These are phyloP conservation scores for Harpalus rufipes DNA, from an alignment of 2,888 invertebrate genomes.

Conservation along the genomic window DNA sequence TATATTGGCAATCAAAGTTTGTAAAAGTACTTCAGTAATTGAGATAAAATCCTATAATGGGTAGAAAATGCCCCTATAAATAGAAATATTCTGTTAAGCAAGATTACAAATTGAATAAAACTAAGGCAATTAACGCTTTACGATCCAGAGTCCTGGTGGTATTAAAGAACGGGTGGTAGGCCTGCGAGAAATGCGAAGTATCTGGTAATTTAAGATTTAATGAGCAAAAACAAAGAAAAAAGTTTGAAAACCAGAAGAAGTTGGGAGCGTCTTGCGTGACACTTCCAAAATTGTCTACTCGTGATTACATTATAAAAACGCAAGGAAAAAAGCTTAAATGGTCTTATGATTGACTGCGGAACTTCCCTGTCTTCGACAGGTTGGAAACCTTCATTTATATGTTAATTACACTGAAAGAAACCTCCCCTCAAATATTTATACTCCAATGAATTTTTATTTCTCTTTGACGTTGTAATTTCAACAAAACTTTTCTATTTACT, in stretches of 20 bases:
- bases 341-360: conserved; percentile 43
- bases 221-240: conserved; percentile 46
- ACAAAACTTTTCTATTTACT: conserved; percentile 18
- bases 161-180: background rate
- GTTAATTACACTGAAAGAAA: conserved; percentile 27
- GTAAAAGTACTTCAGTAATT: too few species aligned
- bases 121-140: background rate
- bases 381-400: conserved; percentile 26
- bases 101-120: conserved; percentile 1
- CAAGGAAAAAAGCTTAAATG: conserved; percentile 41
- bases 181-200: background rate
- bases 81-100: background rate
- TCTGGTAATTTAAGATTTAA: conserved; percentile 24
- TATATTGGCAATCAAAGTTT: too few species aligned
- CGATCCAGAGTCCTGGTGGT: background rate
- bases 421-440: conserved; percentile 23
- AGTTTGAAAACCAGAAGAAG: conserved; percentile 20
- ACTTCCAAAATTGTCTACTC: conserved; percentile 47
- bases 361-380: conserved; percentile 15
- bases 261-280: conserved; percentile 31
- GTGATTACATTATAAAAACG: conserved; percentile 50
- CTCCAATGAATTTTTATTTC: conserved; percentile 24
- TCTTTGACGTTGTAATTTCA: conserved; percentile 18
- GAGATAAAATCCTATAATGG: too few species aligned
- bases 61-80: background rate